These are phyloP conservation scores for Trachemys scripta DNA, from an alignment of 2,113 vertebrate genomes.

Conservation along the genomic window DNA sequence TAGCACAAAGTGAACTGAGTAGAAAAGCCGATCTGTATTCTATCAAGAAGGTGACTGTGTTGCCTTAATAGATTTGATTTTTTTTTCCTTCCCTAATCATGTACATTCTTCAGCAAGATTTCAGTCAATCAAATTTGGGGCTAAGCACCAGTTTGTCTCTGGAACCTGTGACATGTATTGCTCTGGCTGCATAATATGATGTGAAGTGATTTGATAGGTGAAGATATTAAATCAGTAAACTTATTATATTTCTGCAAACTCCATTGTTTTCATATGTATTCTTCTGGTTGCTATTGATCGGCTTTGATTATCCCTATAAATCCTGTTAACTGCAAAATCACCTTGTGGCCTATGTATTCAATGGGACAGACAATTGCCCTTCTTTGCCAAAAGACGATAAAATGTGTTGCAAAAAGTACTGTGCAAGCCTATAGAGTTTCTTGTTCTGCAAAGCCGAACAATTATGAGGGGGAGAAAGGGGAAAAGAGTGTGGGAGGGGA, in stretches of 20 bases:
- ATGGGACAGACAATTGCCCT: background rate
- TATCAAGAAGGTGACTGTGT: background rate
- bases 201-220: background rate
- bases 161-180: background rate
- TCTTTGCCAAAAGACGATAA: background rate
- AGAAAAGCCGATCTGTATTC: background rate
- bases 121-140: background rate
- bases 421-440: background rate
- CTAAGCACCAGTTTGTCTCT: background rate
- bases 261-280: background rate
- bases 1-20: background rate
- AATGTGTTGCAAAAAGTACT: background rate
- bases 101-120: background rate
- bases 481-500: accelerated
- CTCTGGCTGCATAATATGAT: background rate
- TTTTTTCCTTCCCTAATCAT: background rate
- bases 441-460: background rate
- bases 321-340: background rate
- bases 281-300: background rate
- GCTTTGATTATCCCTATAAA: background rate
- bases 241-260: background rate
- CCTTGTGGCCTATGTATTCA: accelerated
- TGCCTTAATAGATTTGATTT: background rate
- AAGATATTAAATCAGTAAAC: background rate
- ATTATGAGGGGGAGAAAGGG: background rate